Evolutionary conservation across 2,113 vertebrate genomes (phyloP), one percentile per base, ranked within the genome.

Genomic region (Pygoscelis antarcticus): DNA sequence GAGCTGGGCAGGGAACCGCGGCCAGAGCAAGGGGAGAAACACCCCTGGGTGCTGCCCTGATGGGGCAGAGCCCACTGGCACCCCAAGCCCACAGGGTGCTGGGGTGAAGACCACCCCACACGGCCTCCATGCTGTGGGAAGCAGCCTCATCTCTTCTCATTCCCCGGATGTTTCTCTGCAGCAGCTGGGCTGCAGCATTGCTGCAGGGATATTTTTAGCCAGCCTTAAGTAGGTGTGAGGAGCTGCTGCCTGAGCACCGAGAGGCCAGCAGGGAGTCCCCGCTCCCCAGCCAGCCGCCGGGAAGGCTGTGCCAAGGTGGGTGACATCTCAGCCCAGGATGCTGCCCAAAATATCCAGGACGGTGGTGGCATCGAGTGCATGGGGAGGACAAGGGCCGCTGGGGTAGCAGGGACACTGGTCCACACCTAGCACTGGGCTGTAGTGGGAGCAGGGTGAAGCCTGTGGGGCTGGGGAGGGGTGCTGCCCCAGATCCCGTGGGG

Each of bases 361-460:
- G 3, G 27, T 0, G 1, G 18, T 23, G 68, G 34, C 42, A 47
- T 9, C 0, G 2, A 18, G 18, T 13, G n/a, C 32, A 5, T 7
- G 5, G 19, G 23, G 38, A 68, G 8, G 19, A 70, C 38, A 44
- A 49, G 27, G 29, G 23, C 57, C 4, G 1, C 19, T 51, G 58
- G 47, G 21, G 32, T 77, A 25, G 10, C 21, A 46, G 62, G 47
- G 61, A 23, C 38, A 40, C 27, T 6, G 70, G 20, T 72, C 34
- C 26, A 1, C 54, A 36, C 7, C 64, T 60, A 65, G 76, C 25
- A 12, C 42, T 1, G 22, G 17, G 47, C 29, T 58, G 21, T 2
- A 8, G n/a, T n/a, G 44, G 26, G 34, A 65, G n/a, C 6, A 8
- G 51, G 27, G 14, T 36, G 82, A 10, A 46, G 9, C 27, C 13